A percentile compares a stretch with the other conserved stretches of the same genome.
phyloP scores from a whole-genome alignment of 2,113 vertebrate species.

The Dissostichus mawsoni region DNA sequence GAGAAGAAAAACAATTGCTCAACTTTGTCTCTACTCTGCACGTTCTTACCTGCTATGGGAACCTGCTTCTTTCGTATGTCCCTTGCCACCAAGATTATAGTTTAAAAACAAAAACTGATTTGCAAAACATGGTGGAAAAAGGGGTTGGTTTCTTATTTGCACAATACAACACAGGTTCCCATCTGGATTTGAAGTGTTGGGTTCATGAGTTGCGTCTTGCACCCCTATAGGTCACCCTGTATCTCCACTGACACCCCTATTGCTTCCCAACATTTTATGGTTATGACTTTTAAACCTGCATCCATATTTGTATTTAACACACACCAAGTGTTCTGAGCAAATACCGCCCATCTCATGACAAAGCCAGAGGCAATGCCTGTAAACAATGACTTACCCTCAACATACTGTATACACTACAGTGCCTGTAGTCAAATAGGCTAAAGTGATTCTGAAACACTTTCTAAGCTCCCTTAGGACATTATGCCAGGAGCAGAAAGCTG shows the following conservation, averaged over 20 bases:
- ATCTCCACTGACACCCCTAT: background rate
- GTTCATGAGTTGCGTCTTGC: background rate
- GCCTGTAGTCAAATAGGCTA: slow-evolving; percentile 17
- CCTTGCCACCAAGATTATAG: background rate
- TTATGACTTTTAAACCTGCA: background rate
- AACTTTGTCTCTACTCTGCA: no score
- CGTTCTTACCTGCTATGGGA: no score
- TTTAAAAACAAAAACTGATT: no score
- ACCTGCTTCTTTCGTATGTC: no score
- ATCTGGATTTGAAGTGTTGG: no score
- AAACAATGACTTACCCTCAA: slow-evolving; percentile 22
- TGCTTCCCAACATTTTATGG: background rate
- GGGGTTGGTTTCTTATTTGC: background rate
- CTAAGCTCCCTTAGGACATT: slow-evolving; percentile 29
- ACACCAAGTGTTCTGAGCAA: slow-evolving; percentile 5
- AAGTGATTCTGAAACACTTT: slow-evolving; percentile 36
- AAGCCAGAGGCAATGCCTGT: slow-evolving; percentile 22
- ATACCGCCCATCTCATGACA: background rate
- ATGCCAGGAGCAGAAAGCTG: slow-evolving; percentile 23
- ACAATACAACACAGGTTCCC: no score
- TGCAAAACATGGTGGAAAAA: background rate
- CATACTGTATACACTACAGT: background rate
- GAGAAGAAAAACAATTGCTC: no score
- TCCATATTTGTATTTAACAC: background rate
- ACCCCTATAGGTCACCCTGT: background rate